phyloP scores from a whole-genome alignment of 2,113 vertebrate genomes.

The Dermatemys mawii region DNA sequence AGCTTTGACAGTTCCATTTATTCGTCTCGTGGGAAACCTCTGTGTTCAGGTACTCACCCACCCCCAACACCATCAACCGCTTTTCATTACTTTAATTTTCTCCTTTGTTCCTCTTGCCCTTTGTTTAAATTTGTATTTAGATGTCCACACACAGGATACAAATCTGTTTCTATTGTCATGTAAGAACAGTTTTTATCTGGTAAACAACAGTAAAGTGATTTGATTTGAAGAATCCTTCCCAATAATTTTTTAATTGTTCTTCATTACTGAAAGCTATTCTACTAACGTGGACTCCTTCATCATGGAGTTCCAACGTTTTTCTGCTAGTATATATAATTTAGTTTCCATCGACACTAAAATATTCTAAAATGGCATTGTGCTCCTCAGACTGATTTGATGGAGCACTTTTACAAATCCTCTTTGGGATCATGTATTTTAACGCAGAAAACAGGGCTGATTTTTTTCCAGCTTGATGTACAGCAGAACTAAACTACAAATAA shows the following conservation, averaged over 20 bases:
- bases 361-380: background rate
- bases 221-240: background rate
- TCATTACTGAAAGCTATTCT: background rate
- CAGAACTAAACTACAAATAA: background rate
- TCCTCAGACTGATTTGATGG: background rate
- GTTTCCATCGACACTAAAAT: background rate
- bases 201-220: background rate
- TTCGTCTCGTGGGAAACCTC: background rate
- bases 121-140: background rate
- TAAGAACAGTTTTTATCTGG: background rate
- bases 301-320: background rate
- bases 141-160: background rate
- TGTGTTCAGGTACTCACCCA: background rate
- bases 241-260: background rate
- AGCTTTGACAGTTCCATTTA: background rate
- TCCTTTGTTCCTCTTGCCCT: background rate
- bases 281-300: background rate
- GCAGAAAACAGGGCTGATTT: background rate
- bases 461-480: background rate
- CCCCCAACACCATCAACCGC: background rate
- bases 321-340: background rate
- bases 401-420: background rate
- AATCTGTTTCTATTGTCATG: background rate
- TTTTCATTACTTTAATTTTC: background rate
- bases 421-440: background rate